Evolutionary conservation across 2,888 invertebrate genomes (phyloP), one percentile per base, ranked within the genome.

Genomic region (Cecidostiba fungosa): DNA sequence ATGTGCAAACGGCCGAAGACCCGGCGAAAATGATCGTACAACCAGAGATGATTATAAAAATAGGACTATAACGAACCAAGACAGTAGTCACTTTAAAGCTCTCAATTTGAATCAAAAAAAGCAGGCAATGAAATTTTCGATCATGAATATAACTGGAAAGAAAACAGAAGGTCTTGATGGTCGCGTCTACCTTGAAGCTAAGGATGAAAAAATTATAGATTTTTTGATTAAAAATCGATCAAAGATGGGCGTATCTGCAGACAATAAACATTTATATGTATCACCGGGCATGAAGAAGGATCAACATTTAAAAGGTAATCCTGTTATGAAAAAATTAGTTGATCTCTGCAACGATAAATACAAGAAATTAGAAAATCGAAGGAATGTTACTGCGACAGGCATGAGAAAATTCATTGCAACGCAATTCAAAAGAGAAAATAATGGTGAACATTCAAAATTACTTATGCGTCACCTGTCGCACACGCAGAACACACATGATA

Each of bases 121-220:
- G 47, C 47, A 16, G 5, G 47, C 47, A 14, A 1, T 47, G 47
- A 47, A 47, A 47, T 47, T 47, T 16, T 47, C 47, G 47, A 16
- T 47, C 12, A 47, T 47, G 47, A 47, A 47, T 47, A 1, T 47
- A 14, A 47, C 47, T 14, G 47, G 47, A 26, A 50, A 26, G 39
- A 47, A 76, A 26, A 23, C 14, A 14, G 16, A 50, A 26, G 76
- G 76, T 12, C 47, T 76, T 29, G 54, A 76, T 76, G 76, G 76
- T 47, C 23, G 50, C 16, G 54, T 76, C 1, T 76, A 76, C 50
- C 26, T 76, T 4, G 29, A 50, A 3, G 19, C 36, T 1, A 26
- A 76, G 12, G 76, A 76, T 39, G 76, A 76, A 50, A 50, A 1
- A 3, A 76, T 76, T 14, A 6, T 50, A n/a, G 54, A 76, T 54